Base-by-base conservation (phyloP, 2,888 invertebrate genomes). In the Lydus trimaculatus region DNA sequence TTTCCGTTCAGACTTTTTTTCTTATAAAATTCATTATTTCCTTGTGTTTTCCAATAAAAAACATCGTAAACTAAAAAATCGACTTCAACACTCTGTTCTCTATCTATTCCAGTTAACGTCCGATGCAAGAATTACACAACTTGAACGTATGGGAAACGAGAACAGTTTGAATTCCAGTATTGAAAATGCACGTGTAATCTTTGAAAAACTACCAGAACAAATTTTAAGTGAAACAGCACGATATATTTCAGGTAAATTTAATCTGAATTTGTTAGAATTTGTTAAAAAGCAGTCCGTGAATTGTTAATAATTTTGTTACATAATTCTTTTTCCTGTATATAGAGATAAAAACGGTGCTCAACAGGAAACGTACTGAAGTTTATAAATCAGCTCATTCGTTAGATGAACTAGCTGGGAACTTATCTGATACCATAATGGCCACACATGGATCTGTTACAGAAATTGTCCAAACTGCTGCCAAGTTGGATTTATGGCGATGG, bases 401-500 rank as follows among this genome's bases (percentile, higher is more conserved):
- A 60, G 90, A 89, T 72, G 88, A 89, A 71, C 87, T 90, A 73
- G 88, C 88, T 64, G 87, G 88, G 65, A 88, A 90, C 48, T 63
- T 82, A 69, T 76, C 77, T 64, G 71, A 76, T 66, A 73, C 75
- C 58, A 60, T 82, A 33, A 73, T 61, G 58, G 67, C 25, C 17
- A 73, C 72, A 60, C 73, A 77, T 63, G 69, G 75, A 65, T 67
- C 84, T 71, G 78, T 87, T 25, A 85, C 87, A 72, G 70, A 84
- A 36, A 81, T 88, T 71, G 79, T 87, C 75, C 84, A 87, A 76
- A 84, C 87, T 79, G 75, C 90, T 59, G 87, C 87, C 73, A 84
- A 84, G 65, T 88, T 90, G 78, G 92, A 92, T 78, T 85, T 89
- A 75, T 89, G 88, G 86, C 86, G 92, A 74, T 92, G 92, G 92